A percentile compares a stretch with the other conserved stretches of the same genome.
Conservation (phyloP, 2,797 vertebrate genomes). For the Pipistrellus nathusii region DNA sequence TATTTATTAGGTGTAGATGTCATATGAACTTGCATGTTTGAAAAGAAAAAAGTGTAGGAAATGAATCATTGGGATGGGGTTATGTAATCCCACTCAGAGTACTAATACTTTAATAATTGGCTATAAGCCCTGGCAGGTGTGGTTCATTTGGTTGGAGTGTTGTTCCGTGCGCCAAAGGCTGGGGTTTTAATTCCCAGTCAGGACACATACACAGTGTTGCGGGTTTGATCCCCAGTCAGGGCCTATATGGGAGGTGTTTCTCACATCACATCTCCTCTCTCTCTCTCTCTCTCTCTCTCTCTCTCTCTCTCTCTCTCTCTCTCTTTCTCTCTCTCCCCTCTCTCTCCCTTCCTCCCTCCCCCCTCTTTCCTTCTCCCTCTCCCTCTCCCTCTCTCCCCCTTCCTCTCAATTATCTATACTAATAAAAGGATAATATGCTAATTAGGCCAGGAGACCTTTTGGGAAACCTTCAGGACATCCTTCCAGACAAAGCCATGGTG, state of each 20-base stretch:
- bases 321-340: too few relatives aligned
- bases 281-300: too few relatives aligned
- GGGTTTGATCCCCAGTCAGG: background rate
- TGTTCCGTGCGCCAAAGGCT: background rate
- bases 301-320: too few relatives aligned
- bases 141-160: background rate
- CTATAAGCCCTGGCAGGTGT: background rate
- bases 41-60: conserved; percentile 17
- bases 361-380: fast-evolving
- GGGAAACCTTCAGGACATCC: too few relatives aligned
- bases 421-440: too few relatives aligned
- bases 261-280: background rate
- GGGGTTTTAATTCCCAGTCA: background rate
- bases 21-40: conserved; percentile 39
- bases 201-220: background rate
- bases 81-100: background rate
- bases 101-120: conserved; percentile 45
- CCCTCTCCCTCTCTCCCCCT: too few relatives aligned
- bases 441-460: too few relatives aligned
- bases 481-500: too few relatives aligned
- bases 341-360: too few relatives aligned
- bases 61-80: conserved; percentile 19
- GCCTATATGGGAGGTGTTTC: background rate
- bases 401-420: too few relatives aligned
- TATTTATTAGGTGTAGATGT: background rate